Evolutionary conservation across 2,888 invertebrate genomes (phyloP).

Genomic region (Drosophila merina): DNA sequence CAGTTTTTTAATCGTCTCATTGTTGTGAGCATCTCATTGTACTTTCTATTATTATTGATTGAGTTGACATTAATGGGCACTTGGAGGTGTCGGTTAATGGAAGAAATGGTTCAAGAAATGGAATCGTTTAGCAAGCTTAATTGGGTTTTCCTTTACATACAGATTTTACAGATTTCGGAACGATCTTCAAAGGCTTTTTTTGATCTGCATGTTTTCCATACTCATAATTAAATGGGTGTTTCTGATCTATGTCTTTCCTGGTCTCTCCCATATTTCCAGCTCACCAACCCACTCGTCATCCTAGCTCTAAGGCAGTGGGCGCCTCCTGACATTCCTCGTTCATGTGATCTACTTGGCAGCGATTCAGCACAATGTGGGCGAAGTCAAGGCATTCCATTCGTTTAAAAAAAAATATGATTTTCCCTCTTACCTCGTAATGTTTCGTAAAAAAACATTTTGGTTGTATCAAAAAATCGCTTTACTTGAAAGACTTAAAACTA

Average conservation of each 20-base stretch:
- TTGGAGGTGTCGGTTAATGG: slow-evolving; percentile 60
- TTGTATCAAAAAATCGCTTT: neutral
- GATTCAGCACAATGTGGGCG: slow-evolving; percentile 53
- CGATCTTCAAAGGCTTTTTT: no score
- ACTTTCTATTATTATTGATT: slow-evolving; percentile 45
- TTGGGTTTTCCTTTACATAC: slow-evolving; percentile 6
- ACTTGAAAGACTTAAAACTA: neutral
- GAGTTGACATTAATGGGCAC: slow-evolving; percentile 74
- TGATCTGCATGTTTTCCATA: neutral
- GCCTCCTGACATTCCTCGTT: slow-evolving; percentile 37
- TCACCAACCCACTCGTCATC: slow-evolving; percentile 31
- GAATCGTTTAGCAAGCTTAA: slow-evolving; percentile 37
- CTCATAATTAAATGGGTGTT: slow-evolving; percentile 42
- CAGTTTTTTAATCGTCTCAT: slow-evolving; percentile 46
- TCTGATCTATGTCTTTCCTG: slow-evolving; percentile 24
- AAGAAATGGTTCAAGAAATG: slow-evolving; percentile 64
- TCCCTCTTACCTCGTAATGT: neutral
- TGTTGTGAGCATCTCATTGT: slow-evolving; percentile 49
- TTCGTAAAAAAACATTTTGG: neutral
- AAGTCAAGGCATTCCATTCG: slow-evolving; percentile 11
- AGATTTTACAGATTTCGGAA: neutral
- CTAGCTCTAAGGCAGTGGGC: slow-evolving; percentile 28
- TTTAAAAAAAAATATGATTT: neutral
- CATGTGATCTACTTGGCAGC: slow-evolving; percentile 70
- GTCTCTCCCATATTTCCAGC: slow-evolving; percentile 12